Percentiles rank a stretch among this genome's conserved stretches.
phyloP scores from a whole-genome alignment of 2,888 invertebrate species.

The Drosophila demipolita region DNA sequence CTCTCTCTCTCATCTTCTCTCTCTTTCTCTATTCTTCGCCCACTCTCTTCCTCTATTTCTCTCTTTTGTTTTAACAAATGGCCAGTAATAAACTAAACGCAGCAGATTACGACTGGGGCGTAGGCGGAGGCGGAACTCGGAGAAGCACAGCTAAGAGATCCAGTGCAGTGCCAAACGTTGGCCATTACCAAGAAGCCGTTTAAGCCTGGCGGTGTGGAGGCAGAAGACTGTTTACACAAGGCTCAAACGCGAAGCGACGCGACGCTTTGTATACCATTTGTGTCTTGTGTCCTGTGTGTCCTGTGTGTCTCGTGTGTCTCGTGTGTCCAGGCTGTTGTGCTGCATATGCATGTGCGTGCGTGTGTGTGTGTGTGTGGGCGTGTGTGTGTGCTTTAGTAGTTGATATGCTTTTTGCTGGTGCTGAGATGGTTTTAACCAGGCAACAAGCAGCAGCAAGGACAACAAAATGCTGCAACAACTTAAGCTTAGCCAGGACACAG shows the following conservation, averaged over 20 bases:
- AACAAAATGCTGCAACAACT: slow-evolving; percentile 69
- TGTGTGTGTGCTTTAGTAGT: slow-evolving; percentile 33
- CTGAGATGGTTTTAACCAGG: slow-evolving; percentile 70
- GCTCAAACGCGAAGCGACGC: not conserved
- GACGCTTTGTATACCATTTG: slow-evolving; percentile 8
- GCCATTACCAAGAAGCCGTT: not conserved
- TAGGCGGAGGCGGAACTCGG: not conserved
- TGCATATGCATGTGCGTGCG: slow-evolving; percentile 6
- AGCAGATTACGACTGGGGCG: slow-evolving; percentile 61
- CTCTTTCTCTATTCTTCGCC: not conserved
- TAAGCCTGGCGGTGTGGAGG: not conserved
- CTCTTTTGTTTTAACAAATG: slow-evolving; percentile 67
- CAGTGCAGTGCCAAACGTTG: not conserved
- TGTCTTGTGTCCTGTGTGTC: slow-evolving; percentile 7
- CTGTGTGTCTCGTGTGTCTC: slow-evolving; percentile 15
- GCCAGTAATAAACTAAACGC: slow-evolving; percentile 71
- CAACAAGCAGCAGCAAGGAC: slow-evolving; percentile 21
- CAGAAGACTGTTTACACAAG: not conserved
- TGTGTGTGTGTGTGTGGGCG: slow-evolving; percentile 11
- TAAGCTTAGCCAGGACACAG: slow-evolving; percentile 70
- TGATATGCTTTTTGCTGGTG: slow-evolving; percentile 52
- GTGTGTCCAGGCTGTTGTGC: slow-evolving; percentile 16
- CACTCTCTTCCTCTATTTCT: not conserved
- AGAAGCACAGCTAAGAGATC: slow-evolving; percentile 3
- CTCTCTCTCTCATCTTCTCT: not conserved